Evolutionary conservation across 2,888 invertebrate species (phyloP), one percentile per base, ranked within the genome.

Genomic region (Steinernema hermaphroditum): DNA sequence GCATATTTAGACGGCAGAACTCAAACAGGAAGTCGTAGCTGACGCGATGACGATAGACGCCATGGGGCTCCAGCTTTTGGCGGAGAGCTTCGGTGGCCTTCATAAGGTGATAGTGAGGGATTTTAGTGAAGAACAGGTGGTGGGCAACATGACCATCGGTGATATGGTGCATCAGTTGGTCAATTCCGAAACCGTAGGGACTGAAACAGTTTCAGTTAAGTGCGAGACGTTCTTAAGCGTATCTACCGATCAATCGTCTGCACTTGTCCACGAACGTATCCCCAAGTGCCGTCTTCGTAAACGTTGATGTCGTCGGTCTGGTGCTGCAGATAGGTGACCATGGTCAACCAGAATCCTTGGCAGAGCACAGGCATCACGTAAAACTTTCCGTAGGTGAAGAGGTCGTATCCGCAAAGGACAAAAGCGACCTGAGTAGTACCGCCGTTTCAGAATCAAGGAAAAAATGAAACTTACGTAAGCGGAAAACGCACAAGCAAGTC

Each of bases 111-210:
- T 85, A 85, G 74, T 85, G 85, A 4, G 85, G 85, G 68, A 85
- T 81, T 49, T 78, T 77, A 22, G 85, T 83, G 78, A 85, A 85
- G 81, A 85, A 85, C 75, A 85, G 80, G 75, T 85, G 85, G 72
- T 85, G 85, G 2, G 83, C 85, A 9, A 85, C 85, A 73, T 85
- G 85, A 32, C 80, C 82, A 49, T 82, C 82, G 22, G 83, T 80
- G 62, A 82, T 83, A 70, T 82, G 82, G 69, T 82, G 82, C 74
- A 82, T 74, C 27, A 77, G 72, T 9, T 74, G 69, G 71, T 82
- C 82, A 29, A 82, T 76, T 24, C 81, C 83, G 34, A 82, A 79
- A 2, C 82, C 82, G 71, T 81, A 83, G 22, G 74, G 71, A 19
- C 82, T 73, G 71, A 34, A 70, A 44, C 19, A 19, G 41, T 24